Base-by-base conservation (phyloP, 2,888 invertebrate species). In the Scaptodrosophila latifasciaeformis region DNA sequence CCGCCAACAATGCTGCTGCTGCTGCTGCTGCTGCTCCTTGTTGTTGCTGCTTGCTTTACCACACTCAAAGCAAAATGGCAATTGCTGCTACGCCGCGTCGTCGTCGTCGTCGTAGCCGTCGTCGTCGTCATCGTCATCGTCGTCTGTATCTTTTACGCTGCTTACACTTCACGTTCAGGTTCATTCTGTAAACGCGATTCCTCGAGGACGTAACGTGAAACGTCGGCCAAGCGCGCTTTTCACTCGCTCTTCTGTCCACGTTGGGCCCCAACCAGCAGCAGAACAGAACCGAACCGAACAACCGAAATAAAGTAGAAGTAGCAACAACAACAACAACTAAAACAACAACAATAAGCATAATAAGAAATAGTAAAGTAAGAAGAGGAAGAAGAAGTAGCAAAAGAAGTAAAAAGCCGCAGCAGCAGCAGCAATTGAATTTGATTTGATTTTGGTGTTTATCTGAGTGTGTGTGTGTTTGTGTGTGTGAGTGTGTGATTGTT, bases 181-280 rank as follows among this genome's bases (percentile, higher is more conserved):
- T 85, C 85, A 86, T 86, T 86, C 85, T 86, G 85, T 85, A 85
- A 83, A 82, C 85, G 85, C 86, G 85, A 85, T 86, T 86, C 86
- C 83, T 86, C 85, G 86, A 86, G 85, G 85, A 86, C 85, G 86
- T 85, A 83, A 81, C 80, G 80, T 78, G 78, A 75, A 82, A 80
- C 82, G 84, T 82, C 81, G 84, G 84, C 81, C 70, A 72, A 78
- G 82, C 84, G 83, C 81, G 81, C 69, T 71, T 67, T 68, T 15
- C 63, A 71, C 59, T 67, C 55, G 59, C 70, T 71, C 75, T 67
- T 37, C 37, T 37, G 13, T 17, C 17, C 10, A 65, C 66, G 69
- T 65, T 61, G 44, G 54, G 54, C 47, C 13, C 37, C 4, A 37
- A 27, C 27, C 9, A 56, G 56, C 62, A 62, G 62, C 61, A 64